Base-by-base conservation (phyloP, 2,797 vertebrate species). In the Carduelis carduelis region DNA sequence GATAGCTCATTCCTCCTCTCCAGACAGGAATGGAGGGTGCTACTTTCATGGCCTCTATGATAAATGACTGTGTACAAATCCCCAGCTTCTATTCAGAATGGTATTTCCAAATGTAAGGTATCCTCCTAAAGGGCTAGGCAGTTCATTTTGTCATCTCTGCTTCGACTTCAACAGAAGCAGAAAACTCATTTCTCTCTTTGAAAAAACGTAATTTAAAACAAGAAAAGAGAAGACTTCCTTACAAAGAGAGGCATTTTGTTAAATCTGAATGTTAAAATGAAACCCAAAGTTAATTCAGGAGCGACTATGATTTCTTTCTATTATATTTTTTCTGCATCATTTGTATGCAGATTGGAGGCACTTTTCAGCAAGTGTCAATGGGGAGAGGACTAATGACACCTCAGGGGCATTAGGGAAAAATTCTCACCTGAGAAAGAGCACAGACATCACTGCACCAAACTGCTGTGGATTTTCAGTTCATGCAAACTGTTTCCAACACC, bases 121-220 rank as follows among this genome's bases (percentile, higher is more conserved):
- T 89, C 72, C 52, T 87, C 47, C 49, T 93, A 87, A 95, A 93
- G 91, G 77, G 47, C 69, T 77, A 83, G 56, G 71, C 44, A 79
- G 88, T 89, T 93, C 83, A 61, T 97, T 97, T 95, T 94, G 76
- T 86, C 91, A 72, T 86, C 57, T 86, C 76, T 88, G 76, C 88
- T 94, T 93, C 3, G n/a, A 28, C 83, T 79, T 89, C 83, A 91
- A 59, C 72, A 87, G 75, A 89, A 92, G 68, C 52, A 83, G 84
- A 85, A 93, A 97, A 76, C 83, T 90, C 17, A 83, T 92, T 95
- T 91, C 61, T 87, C 50, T 52, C 37, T 90, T 82, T 87, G 66
- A 92, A 91, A 41, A 93, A 92, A 84, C 69, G 50, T 84, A 87
- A 90, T 95, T 94, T 95, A 88, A 93, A 96, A 84, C 47, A 90